Base-by-base conservation (phyloP, 2,888 invertebrate species). In the Pycnomerus fuliginosus region DNA sequence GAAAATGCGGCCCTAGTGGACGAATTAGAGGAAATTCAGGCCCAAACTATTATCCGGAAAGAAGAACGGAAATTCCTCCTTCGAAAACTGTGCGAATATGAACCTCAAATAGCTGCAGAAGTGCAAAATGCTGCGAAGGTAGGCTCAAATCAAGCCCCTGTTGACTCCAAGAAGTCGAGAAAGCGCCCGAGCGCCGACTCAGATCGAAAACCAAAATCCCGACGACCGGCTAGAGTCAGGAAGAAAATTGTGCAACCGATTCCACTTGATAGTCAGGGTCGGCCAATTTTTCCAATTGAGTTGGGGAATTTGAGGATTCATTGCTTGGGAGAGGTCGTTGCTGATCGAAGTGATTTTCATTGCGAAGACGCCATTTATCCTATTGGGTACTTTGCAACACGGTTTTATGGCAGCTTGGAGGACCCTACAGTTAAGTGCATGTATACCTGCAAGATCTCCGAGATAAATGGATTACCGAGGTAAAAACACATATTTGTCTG, bases 1-100 rank as follows among this genome's bases (percentile, higher is more conserved):
- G 89, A 89, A 75, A 90, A 89, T 74, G 85, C 88, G 36, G 87
- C 88, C 3, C 69, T 93, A 2, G 91, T 92, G 70, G 94, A 94
- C 75, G 90, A 93, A 76, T 85, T 92, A 10, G 84, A 88, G 1
- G 82, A 85, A 69, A 82, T 87, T 50, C 92, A 94, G 72, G 86
- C 90, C 60, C 87, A 87, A 67, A 82, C 90, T 32, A 71, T 85
- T 15, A 79, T 85, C 36, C 83, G 87, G 0, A 87, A 88, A 64
- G 90, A 92, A 65, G 92, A 94, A 69, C 77, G 92, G 48, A 80
- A 88, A 53, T 90, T 84, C 70, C 73, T 94, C 27, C 74, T 91
- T 16, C 80, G 84, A 51, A 90, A 90, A 68, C 71, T 92, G 12
- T 78, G 85, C 58, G 84, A 84, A 60, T 80, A 81, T 68, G 84